These are phyloP conservation scores for Cryptoprocta ferox DNA, from an alignment of 2,797 vertebrate species.

Conservation along the genomic window DNA sequence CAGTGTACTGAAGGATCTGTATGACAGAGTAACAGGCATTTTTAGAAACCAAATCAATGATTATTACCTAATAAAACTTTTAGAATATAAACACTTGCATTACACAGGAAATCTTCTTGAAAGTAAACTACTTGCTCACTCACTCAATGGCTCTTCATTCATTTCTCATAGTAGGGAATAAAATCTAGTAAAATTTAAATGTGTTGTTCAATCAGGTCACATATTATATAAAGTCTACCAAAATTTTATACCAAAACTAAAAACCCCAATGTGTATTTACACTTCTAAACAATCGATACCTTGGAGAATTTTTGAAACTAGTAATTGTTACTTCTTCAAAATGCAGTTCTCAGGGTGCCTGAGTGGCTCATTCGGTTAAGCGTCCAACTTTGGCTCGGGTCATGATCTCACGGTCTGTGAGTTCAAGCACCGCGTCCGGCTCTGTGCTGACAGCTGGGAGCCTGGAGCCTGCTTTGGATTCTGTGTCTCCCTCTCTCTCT, in stretches of 20 bases:
- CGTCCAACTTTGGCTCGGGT: too few species aligned
- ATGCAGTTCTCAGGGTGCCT: neutral
- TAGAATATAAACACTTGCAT: neutral
- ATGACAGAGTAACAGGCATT: neutral
- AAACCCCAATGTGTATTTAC: neutral
- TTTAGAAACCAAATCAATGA: slow-evolving; percentile 26
- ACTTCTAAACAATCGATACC: neutral
- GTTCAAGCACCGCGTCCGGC: too few species aligned
- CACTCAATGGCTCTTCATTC: neutral
- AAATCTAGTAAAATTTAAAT: slow-evolving; percentile 31
- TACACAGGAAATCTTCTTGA: neutral
- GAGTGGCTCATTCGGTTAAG: too few species aligned
- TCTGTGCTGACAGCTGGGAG: too few species aligned
- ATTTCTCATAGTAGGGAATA: neutral
- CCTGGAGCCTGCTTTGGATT: too few species aligned
- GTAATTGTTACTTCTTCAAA: neutral
- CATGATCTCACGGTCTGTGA: too few species aligned
- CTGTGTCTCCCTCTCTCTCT: too few species aligned
- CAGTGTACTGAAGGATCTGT: neutral
- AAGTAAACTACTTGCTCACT: neutral
- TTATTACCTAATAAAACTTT: neutral
- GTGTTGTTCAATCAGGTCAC: neutral
- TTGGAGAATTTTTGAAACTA: neutral
- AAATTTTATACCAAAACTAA: neutral
- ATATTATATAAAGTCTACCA: neutral